Evolutionary conservation across 2,113 vertebrate genomes (phyloP).

Genomic region (Gracilinanus agilis): DNA sequence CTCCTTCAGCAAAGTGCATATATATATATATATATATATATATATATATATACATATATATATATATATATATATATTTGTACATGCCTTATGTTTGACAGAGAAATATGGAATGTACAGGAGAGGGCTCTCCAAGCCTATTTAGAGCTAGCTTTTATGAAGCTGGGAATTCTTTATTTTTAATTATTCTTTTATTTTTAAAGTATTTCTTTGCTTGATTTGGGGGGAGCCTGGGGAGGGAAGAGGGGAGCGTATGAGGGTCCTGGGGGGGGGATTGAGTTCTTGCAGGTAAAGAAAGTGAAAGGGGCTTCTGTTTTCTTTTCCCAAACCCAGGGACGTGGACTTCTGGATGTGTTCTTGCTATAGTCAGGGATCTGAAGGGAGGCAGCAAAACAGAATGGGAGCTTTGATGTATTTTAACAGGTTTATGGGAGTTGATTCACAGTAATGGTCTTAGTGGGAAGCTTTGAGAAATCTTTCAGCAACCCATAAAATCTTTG

Average conservation of each 20-base stretch:
- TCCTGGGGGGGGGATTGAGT: not conserved
- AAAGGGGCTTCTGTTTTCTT: not conserved
- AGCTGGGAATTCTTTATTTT: conserved; percentile 80
- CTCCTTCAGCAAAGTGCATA: conserved; percentile 61
- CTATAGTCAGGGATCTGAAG: not conserved
- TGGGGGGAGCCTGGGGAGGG: not conserved
- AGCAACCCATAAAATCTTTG: conserved; percentile 38
- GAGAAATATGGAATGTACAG: conserved; percentile 78
- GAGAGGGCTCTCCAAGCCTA: conserved; percentile 84
- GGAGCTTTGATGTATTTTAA: not conserved
- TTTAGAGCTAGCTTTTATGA: conserved; percentile 80
- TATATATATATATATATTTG: not conserved
- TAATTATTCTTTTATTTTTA: conserved; percentile 79
- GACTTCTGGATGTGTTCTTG: conserved; percentile 42
- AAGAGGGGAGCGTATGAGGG: conserved; percentile 32
- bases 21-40: too few species aligned
- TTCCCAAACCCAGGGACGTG: conserved; percentile 41
- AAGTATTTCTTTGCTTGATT: conserved; percentile 4
- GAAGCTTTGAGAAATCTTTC: conserved; percentile 40
- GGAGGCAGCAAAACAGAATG: not conserved
- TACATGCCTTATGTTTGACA: not conserved
- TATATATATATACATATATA: too few species aligned
- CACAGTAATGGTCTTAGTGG: not conserved
- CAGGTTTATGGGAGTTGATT: conserved; percentile 38
- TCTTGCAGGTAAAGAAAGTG: not conserved